Evolutionary conservation across 92 coral and sea anemone genomes (phyloP).

Genomic region (Anthopleura xanthogrammica): DNA sequence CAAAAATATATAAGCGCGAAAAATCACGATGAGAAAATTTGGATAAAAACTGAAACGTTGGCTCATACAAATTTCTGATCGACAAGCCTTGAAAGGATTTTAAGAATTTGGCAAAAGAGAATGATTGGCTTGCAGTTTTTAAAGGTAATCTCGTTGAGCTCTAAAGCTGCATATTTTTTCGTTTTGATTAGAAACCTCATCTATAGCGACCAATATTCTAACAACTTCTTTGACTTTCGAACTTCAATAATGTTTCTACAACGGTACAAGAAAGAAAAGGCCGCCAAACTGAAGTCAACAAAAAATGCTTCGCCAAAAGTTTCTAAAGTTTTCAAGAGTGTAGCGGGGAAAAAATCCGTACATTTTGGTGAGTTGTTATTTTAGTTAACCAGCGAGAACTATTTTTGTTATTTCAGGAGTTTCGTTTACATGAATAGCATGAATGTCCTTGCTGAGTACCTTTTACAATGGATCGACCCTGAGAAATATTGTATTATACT

Average conservation of each 20-base stretch:
- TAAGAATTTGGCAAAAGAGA: not conserved
- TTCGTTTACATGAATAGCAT: not conserved
- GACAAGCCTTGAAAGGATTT: not conserved
- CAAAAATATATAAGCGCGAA: no score
- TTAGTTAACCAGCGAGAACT: not conserved
- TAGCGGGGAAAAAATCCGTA: not conserved
- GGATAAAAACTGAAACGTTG: no score
- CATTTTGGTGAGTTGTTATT: conserved; percentile 14
- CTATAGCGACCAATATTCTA: not conserved
- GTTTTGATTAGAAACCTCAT: not conserved
- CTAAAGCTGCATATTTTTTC: conserved; percentile 2
- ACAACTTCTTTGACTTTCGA: not conserved
- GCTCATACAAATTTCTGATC: not conserved
- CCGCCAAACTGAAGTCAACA: not conserved
- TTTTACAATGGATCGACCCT: no score
- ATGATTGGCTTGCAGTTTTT: not conserved
- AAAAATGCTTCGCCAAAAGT: not conserved
- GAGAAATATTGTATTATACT: no score
- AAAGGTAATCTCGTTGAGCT: conserved; percentile 4
- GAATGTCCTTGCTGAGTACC: not conserved
- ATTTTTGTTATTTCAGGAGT: not conserved
- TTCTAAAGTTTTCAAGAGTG: conserved; percentile 15
- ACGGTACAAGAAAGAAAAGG: conserved; percentile 13
- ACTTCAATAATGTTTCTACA: conserved; percentile 16
- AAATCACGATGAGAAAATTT: no score